Evolutionary conservation across 2,797 vertebrate species (phyloP).

Genomic region (Clarias fuscus): DNA sequence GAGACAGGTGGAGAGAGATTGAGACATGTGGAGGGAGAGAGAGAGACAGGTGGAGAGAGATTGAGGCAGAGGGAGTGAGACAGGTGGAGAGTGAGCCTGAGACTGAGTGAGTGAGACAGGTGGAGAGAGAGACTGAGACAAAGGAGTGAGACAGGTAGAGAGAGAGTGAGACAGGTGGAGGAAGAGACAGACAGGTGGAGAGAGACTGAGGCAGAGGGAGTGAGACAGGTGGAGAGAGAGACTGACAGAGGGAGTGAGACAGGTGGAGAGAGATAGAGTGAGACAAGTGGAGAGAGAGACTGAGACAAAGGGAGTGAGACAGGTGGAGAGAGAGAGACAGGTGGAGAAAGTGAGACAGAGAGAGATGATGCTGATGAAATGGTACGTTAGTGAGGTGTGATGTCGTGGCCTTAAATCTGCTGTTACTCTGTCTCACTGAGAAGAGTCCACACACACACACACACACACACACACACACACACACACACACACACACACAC

Average conservation of each 20-base stretch:
- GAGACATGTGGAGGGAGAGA: background rate
- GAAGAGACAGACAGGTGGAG: background rate
- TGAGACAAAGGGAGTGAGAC: background rate
- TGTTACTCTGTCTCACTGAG: background rate
- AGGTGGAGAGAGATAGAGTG: background rate
- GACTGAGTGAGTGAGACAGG: background rate
- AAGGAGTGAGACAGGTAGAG: background rate
- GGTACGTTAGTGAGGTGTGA: constrained; percentile 3
- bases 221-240: too few relatives aligned
- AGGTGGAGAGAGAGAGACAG: background rate
- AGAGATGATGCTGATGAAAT: background rate
- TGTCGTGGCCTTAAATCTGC: background rate
- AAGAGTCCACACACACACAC: background rate
- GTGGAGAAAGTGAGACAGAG: background rate
- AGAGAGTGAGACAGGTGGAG: too few relatives aligned
- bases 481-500: background rate
- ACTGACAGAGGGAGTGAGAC: background rate
- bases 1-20: background rate
- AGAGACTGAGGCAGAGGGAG: too few relatives aligned
- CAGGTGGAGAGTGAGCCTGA: background rate
- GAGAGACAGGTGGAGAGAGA: background rate
- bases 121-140: background rate
- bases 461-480: background rate
- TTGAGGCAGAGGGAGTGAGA: background rate
- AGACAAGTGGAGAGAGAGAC: background rate